Evolutionary conservation across 2,113 vertebrate species (phyloP), one percentile per base, ranked within the genome.

Genomic region (Microcebus lehilahytsara): DNA sequence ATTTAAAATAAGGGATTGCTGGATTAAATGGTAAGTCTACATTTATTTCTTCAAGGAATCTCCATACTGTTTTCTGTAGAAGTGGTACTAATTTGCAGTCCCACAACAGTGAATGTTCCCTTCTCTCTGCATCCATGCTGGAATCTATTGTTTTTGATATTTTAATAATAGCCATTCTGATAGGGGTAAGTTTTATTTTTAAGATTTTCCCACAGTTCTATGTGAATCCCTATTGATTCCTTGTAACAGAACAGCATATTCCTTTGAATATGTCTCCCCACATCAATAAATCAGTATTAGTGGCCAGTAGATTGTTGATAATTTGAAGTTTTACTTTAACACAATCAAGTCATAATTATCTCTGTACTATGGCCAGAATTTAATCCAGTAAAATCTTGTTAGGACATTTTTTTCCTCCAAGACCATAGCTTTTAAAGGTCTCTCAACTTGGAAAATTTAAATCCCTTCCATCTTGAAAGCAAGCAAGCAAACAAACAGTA

Each of bases 241-340:
- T 97, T 62, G 75, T 83, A 93, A 91, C 46, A 88, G 66, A 87
- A 25, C 0, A 12, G 19, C 56, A 3, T 46, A 25, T 92, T 23
- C 0, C 32, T 97, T 83, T 9, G 9, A 94, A 53, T 91, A 95
- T 90, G 87, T 74, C 81, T 92, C 0, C 22, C 2, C 34, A 69
- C 91, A 96, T 97, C 86, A 97, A 95, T 98, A 97, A 97, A 89
- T 92, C 72, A 80, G 75, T 95, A 91, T 91, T 78, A 85, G 77
- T 72, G 71, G 94, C 89, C 85, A 75, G 93, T 96, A 95, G 96
- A 93, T 80, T 96, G 51, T 91, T 98, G 51, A 95, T 85, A 85
- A 94, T 93, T 96, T 96, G 56, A 97, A 95, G 91, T 97, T 88
- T 97, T 91, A 97, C 97, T 97, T 97, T 97, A 93, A 91, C 96